These are phyloP conservation scores for Sylvilagus floridanus DNA, from an alignment of 2,797 vertebrate species.

Conservation along the genomic window DNA sequence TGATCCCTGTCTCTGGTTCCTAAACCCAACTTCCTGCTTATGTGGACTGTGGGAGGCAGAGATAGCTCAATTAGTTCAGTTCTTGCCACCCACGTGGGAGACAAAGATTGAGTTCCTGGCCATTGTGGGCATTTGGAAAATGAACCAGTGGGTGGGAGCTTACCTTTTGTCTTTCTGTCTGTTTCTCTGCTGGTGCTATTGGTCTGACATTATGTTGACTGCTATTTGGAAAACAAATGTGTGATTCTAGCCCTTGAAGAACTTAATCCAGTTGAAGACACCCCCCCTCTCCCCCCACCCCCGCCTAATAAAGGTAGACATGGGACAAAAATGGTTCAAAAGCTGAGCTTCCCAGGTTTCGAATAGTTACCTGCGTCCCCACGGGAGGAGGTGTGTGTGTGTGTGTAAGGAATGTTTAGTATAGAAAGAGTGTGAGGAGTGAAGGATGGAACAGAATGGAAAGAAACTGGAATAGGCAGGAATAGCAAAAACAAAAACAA, in stretches of 20 bases:
- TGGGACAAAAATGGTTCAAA: slow-evolving; percentile 40
- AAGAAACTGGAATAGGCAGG: neutral
- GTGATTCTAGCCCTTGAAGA: slow-evolving; percentile 11
- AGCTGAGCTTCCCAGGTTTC: neutral
- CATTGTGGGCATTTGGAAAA: no score
- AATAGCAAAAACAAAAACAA: no score
- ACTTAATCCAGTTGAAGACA: neutral
- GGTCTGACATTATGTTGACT: neutral
- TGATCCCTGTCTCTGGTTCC: no score
- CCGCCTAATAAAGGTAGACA: neutral
- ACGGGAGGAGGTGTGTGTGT: neutral
- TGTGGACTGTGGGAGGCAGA: no score
- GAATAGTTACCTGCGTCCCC: neutral
- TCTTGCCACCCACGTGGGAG: no score
- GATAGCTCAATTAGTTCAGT: no score
- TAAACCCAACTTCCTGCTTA: no score
- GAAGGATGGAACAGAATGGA: neutral
- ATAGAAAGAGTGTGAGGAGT: neutral
- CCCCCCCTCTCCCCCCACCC: no score
- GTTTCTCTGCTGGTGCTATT: neutral
- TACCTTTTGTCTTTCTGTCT: no score
- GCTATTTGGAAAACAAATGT: neutral
- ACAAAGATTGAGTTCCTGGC: no score
- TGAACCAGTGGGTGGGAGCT: no score
- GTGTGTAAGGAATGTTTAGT: neutral